phyloP scores from a whole-genome alignment of 2,888 invertebrate genomes.

The Athrips mouffetella region DNA sequence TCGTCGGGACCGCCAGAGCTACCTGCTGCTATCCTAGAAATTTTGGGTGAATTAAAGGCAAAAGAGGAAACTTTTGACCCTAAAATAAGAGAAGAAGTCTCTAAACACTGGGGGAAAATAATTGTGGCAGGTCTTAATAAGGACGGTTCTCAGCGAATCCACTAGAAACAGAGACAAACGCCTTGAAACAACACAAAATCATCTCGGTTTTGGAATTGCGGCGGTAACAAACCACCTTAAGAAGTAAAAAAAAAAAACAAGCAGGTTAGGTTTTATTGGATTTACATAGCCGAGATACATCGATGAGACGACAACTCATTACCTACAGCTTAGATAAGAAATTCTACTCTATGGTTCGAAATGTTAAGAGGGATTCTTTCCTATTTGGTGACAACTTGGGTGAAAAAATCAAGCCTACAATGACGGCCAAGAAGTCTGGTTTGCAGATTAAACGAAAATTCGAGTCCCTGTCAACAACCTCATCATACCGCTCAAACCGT shows the following conservation, averaged over 20 bases:
- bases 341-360: not conserved
- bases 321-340: conserved; percentile 6
- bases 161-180: conserved; percentile 14
- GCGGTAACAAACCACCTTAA: conserved; percentile 5
- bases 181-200: conserved; percentile 11
- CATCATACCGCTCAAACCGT: no score
- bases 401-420: conserved; percentile 14
- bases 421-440: conserved; percentile 5
- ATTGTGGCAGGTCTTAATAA: conserved; percentile 5
- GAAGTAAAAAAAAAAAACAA: conserved; percentile 12
- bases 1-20: not conserved
- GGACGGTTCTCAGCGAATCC: conserved; percentile 8
- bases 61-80: conserved; percentile 7
- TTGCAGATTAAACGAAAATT: not conserved
- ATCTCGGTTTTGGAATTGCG: conserved; percentile 7
- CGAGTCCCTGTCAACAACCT: not conserved
- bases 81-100: conserved; percentile 6
- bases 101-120: conserved; percentile 16
- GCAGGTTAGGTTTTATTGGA: conserved; percentile 14
- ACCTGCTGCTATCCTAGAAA: not conserved
- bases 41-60: not conserved
- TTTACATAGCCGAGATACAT: conserved; percentile 12
- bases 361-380: conserved; percentile 13
- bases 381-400: conserved; percentile 14
- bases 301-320: conserved; percentile 9